A percentile compares a stretch with the other conserved stretches of the same genome.
These are phyloP conservation scores for Scomber japonicus DNA, from an alignment of 2,113 vertebrate species.

Conservation along the genomic window DNA sequence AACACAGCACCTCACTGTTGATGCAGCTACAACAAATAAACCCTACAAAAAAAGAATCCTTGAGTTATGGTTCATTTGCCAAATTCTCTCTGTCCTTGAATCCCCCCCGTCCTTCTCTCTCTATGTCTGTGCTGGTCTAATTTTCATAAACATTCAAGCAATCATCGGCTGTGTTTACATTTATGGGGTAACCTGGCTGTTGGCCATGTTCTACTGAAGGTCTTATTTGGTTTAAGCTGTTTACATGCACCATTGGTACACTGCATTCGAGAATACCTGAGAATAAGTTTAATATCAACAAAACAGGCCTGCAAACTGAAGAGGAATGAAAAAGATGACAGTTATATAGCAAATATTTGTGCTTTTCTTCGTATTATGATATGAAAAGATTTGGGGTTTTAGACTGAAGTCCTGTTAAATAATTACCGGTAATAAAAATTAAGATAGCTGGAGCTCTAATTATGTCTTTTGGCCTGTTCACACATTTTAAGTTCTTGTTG, in stretches of 20 bases:
- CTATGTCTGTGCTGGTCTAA: background rate
- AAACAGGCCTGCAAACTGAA: too few relatives aligned
- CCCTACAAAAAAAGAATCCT: background rate
- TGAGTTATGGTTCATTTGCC: background rate
- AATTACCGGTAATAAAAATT: too few relatives aligned
- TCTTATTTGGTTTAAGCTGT: background rate
- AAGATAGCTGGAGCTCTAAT: too few relatives aligned
- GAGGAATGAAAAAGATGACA: too few relatives aligned
- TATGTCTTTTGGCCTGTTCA: too few relatives aligned
- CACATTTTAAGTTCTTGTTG: too few relatives aligned
- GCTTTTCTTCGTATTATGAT: too few relatives aligned
- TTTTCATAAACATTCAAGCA: constrained; percentile 9
- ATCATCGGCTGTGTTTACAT: constrained; percentile 4
- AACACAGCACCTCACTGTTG: background rate
- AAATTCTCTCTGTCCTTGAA: background rate
- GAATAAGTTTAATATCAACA: background rate
- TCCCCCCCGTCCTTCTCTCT: background rate
- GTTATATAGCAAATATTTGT: too few relatives aligned
- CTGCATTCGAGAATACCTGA: background rate
- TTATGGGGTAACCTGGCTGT: background rate
- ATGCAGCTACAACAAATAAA: background rate
- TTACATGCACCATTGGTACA: background rate
- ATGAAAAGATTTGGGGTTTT: too few relatives aligned
- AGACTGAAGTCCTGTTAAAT: too few relatives aligned
- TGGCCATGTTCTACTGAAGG: background rate